phyloP scores from a whole-genome alignment of 1,140 invertebrate species.

The Conus ventricosus region DNA sequence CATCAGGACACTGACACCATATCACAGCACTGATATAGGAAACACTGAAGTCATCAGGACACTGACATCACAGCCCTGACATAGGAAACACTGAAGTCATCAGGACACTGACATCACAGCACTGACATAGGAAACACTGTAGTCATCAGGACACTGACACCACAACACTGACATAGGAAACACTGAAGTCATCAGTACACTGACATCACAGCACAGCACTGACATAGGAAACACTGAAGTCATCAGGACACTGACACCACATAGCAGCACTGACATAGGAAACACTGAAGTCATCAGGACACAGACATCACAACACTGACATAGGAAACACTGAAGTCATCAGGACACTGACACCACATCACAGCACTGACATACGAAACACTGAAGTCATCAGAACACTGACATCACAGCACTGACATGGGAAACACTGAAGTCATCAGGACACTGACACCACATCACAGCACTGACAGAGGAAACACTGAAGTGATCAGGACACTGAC shows the following conservation, averaged over 20 bases:
- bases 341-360: neutral
- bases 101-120: neutral
- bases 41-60: too few relatives aligned
- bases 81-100: neutral
- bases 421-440: too few relatives aligned
- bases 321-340: neutral
- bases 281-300: neutral
- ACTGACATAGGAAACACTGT: conserved; percentile 35
- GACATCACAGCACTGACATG: too few relatives aligned
- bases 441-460: neutral
- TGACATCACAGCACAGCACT: too few relatives aligned
- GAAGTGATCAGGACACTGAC: neutral
- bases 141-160: neutral
- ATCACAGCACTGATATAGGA: neutral
- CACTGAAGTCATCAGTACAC: neutral
- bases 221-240: too few relatives aligned
- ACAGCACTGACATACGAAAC: neutral
- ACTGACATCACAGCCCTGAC: neutral
- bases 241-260: neutral
- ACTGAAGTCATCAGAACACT: neutral
- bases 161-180: neutral
- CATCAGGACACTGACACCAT: too few relatives aligned
- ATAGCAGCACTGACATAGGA: too few relatives aligned
- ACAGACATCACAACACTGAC: neutral
- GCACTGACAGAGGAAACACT: neutral